These are phyloP conservation scores for Phrynocephalus versicolor DNA, from an alignment of 2,113 vertebrate genomes.

Conservation along the genomic window DNA sequence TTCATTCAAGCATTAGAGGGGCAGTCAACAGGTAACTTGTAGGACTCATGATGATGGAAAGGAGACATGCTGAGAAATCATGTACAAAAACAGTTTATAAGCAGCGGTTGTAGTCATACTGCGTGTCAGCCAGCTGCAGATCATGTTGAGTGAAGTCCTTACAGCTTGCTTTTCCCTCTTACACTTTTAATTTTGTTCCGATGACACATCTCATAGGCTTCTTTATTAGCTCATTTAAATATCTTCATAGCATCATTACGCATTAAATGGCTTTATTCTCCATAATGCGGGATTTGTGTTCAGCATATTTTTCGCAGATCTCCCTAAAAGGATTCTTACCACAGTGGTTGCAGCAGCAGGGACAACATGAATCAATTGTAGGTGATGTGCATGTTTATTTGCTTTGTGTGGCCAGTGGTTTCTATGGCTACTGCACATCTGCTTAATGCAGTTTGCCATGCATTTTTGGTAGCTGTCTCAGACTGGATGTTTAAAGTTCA, in stretches of 20 bases:
- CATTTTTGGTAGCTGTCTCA: constrained; percentile 53
- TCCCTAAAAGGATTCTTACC: constrained; percentile 56
- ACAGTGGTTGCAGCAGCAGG: constrained; percentile 54
- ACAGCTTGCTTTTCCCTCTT: constrained; percentile 34
- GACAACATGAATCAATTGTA: constrained; percentile 60
- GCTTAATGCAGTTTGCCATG: constrained; percentile 55
- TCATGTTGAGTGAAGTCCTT: constrained; percentile 21
- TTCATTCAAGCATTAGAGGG: not conserved
- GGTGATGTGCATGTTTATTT: constrained; percentile 67
- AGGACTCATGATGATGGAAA: not conserved
- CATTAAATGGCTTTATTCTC: constrained; percentile 63
- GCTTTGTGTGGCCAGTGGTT: constrained; percentile 60
- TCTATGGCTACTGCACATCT: constrained; percentile 64
- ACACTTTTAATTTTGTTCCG: constrained; percentile 53
- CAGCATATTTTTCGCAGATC: constrained; percentile 49
- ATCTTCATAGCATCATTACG: constrained; percentile 62
- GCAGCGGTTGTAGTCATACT: not conserved
- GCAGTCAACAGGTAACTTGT: not conserved
- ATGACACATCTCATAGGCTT: constrained; percentile 67
- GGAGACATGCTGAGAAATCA: not conserved
- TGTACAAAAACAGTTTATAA: not conserved
- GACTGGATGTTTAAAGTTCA: constrained; percentile 52
- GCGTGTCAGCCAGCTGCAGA: not conserved
- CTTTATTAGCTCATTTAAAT: constrained; percentile 71
- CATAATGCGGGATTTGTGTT: constrained; percentile 61